Base-by-base conservation (phyloP, 2,797 vertebrate species). In the Mycteria americana region DNA sequence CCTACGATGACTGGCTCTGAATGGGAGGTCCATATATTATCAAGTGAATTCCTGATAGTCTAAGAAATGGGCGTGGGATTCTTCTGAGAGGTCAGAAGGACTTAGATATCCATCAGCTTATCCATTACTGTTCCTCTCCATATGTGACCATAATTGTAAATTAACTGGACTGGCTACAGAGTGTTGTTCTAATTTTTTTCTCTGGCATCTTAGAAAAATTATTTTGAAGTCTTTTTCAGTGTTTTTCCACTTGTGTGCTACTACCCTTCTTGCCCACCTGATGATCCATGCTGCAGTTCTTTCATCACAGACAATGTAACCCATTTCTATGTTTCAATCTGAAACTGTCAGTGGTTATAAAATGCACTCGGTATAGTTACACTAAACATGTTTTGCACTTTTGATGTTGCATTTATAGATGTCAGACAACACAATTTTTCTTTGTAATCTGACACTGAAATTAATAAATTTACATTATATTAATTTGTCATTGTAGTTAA, bases 391-490 rank as follows among this genome's bases (percentile, higher is more conserved):
- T 30, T 82, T 89, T 67, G 28, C 6, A 31, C 7, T 79, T 68
- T 21, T 67, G 39, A 39, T 56, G 7, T 24, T 85, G 35, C 46
- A 50, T 82, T 75, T 68, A 45, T 28, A 92, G 54, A 62, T 84
- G 59, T 39, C 54, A 67, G n/a, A 56, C 13, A 74, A 30, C 21
- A 54, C 6, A 50, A 43, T 74, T 86, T 89, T 88, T 94, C 59
- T 90, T 62, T 93, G 41, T 72, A 91, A 69, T 80, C 35, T 63
- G 35, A 82, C 27, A 80, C 4, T 18, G 18, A 68, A 92, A 86
- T 62, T 59, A 85, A 51, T 85, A 63, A 46, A 85, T 91, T 84
- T 84, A 57, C 39, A 43, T 94, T 76, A 64, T 24, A 92, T 65
- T 73, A 93, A 64, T 85, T 84, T 89, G n/a, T 91, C 50, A 73